Evolutionary conservation across 2,888 invertebrate genomes (phyloP).

Genomic region (Pristionchus exspectatus): DNA sequence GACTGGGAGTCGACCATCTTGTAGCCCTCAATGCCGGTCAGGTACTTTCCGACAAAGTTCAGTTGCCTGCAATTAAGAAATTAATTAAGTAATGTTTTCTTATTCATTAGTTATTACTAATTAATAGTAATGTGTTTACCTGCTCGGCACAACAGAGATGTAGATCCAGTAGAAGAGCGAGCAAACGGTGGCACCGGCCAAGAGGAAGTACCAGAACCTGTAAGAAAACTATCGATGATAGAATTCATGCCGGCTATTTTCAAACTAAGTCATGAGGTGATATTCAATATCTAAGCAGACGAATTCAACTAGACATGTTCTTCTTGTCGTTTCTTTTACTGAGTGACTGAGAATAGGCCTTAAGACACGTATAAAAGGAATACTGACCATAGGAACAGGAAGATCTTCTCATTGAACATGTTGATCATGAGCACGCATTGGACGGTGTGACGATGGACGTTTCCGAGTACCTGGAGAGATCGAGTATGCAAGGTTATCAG

Average conservation of each 20-base stretch:
- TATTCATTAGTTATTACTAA: background rate
- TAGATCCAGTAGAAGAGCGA: conserved; percentile 79
- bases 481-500: background rate
- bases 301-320: too few relatives aligned
- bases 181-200: conserved; percentile 78
- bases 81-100: background rate
- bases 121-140: conserved; percentile 60
- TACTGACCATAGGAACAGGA: conserved; percentile 77
- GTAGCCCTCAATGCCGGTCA: conserved; percentile 79
- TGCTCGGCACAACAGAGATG: conserved; percentile 78
- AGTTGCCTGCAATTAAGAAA: conserved; percentile 71
- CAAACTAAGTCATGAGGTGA: too few relatives aligned
- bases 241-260: too few relatives aligned
- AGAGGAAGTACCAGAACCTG: conserved; percentile 77
- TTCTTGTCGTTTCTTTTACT: background rate
- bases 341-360: background rate
- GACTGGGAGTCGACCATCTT: conserved; percentile 79
- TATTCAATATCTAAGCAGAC: too few relatives aligned
- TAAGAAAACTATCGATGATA: too few relatives aligned
- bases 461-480: conserved; percentile 73
- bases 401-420: conserved; percentile 79
- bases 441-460: conserved; percentile 78
- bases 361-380: too few relatives aligned
- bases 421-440: conserved; percentile 79
- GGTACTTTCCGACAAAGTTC: conserved; percentile 79